Conservation (phyloP, 30 jellyfish, hydroid and myxozoan genomes). For the Aurelia sp. region DNA sequence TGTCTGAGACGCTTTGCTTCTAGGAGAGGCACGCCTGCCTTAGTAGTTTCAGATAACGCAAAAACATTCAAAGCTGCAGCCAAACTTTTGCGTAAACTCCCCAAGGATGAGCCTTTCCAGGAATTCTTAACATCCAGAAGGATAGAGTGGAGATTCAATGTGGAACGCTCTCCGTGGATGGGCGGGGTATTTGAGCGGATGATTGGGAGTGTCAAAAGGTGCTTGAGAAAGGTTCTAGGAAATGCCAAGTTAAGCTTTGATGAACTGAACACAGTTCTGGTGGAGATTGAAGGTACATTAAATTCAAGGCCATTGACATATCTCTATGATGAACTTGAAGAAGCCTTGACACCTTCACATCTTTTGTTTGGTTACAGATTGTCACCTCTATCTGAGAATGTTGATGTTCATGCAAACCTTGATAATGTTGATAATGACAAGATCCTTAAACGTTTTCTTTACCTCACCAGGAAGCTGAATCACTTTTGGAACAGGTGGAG, state of each 20-base stretch:
- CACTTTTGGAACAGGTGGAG: slow-evolving; percentile 54
- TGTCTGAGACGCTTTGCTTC: not conserved
- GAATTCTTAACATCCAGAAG: slow-evolving; percentile 7
- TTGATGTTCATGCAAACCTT: slow-evolving; percentile 42
- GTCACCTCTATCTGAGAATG: slow-evolving; percentile 11
- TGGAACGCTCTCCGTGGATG: slow-evolving; percentile 62
- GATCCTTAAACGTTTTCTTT: slow-evolving; percentile 35
- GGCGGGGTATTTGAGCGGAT: slow-evolving; percentile 65
- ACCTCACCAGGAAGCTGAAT: slow-evolving; percentile 24
- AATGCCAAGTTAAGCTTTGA: slow-evolving; percentile 26
- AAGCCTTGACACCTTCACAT: slow-evolving; percentile 58
- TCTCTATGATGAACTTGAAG: slow-evolving; percentile 30
- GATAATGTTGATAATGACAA: slow-evolving; percentile 25
- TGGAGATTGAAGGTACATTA: slow-evolving; percentile 45
- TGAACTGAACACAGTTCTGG: slow-evolving; percentile 53
- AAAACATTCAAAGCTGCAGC: slow-evolving; percentile 62
- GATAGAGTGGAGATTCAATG: slow-evolving; percentile 50
- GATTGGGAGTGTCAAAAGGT: slow-evolving; percentile 56
- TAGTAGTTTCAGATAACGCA: slow-evolving; percentile 50
- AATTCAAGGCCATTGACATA: slow-evolving; percentile 54
- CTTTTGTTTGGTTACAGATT: slow-evolving; percentile 23
- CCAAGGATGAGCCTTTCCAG: not conserved
- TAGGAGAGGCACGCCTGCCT: slow-evolving; percentile 48
- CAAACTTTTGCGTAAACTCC: not conserved
- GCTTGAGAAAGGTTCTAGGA: slow-evolving; percentile 44